Evolutionary conservation across 2,113 vertebrate genomes (phyloP), one percentile per base, ranked within the genome.

Genomic region (Periophthalmus modestus): DNA sequence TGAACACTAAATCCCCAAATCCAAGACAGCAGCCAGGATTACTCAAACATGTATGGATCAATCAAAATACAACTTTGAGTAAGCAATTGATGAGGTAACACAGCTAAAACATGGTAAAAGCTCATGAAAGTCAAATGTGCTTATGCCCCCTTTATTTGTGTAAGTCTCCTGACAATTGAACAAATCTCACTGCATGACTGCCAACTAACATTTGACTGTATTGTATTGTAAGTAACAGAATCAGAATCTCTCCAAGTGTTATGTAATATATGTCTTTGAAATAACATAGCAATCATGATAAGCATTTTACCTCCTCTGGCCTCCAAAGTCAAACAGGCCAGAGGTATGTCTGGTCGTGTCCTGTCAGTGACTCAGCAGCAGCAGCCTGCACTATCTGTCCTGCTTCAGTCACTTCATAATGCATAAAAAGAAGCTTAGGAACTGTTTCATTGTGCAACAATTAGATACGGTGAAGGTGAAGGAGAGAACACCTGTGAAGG

Each of bases 351-450:
- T 55, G 81, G 74, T 66, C 70, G 75, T 90, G 83, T n/a, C 84
- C 79, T 65, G 14, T 28, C 28, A 68, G 81, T 89, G 80, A 87
- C 73, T 81, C 84, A 81, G 43, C 71, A 67, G 7, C 7, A 58
- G 57, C 23, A 24, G 21, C 63, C 52, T 6, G 18, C 52, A 65
- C 18, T 24, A 50, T 83, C 71, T 81, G n/a, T 39, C 66, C 69
- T 69, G 67, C 83, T 39, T 21, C 57, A 23, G 13, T 34, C 5
- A 23, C 66, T 88, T 89, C 89, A 89, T 78, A 83, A 81, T 65
- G 55, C 72, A 73, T 72, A 76, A 83, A 88, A 76, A 39, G 36
- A 71, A 68, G 77, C 77, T 80, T 75, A 87, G 9, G 18, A n/a
- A 34, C 39, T 23, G 77, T 75, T 36, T 61, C 55, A 67, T 90